phyloP scores from a whole-genome alignment of 2,888 invertebrate species.

The Pseudococcus jackbeardsleyi region DNA sequence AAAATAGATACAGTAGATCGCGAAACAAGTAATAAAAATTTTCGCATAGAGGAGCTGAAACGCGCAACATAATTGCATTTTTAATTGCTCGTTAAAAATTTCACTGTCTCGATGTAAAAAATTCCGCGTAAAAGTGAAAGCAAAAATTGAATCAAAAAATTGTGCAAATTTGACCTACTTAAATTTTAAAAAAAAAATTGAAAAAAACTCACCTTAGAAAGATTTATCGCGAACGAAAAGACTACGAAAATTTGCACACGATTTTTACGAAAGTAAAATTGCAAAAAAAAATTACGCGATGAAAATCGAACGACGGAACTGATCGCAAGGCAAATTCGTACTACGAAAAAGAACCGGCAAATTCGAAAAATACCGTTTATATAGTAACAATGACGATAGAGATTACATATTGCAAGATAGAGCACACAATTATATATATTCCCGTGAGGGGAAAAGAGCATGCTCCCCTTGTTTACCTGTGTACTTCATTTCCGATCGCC shows the following conservation, averaged over 20 bases:
- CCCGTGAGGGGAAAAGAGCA: conserved; percentile 50
- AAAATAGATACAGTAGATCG: conserved; percentile 4
- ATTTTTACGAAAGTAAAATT: neutral
- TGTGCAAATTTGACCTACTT: neutral
- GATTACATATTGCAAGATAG: conserved; percentile 52
- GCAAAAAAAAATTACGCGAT: conserved; percentile 8
- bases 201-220: conserved; percentile 31
- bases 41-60: neutral
- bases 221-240: neutral
- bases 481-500: conserved; percentile 47
- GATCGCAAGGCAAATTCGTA: conserved; percentile 47
- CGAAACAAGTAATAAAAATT: neutral
- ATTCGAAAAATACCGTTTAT: conserved; percentile 52
- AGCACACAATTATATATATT: conserved; percentile 52
- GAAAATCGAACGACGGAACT: conserved; percentile 25
- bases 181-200: neutral
- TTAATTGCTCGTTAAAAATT: neutral
- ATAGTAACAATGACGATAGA: conserved; percentile 49
- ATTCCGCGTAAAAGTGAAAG: neutral
- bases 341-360: conserved; percentile 51
- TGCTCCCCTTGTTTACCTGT: conserved; percentile 55
- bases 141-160: neutral
- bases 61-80: neutral
- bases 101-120: neutral
- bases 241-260: neutral